Conservation (phyloP, 2,888 invertebrate genomes). For the Sminthurinus aureus region DNA sequence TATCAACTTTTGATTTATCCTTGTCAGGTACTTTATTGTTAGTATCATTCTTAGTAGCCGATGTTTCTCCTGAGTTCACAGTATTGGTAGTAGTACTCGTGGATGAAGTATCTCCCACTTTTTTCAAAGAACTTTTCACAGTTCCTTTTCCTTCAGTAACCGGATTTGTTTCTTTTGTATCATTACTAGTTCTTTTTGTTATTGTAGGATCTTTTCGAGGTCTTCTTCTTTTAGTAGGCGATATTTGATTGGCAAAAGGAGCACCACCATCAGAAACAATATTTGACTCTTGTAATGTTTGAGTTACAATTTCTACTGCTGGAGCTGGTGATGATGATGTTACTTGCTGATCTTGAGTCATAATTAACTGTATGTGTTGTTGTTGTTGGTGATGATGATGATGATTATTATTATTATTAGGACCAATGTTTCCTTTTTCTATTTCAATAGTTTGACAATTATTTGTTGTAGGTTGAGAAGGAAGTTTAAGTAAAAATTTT, state of each 20-base stretch:
- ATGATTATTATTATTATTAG: background rate
- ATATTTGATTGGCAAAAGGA: background rate
- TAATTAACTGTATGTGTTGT: background rate
- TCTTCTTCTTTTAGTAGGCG: conserved; percentile 34
- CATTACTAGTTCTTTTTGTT: background rate
- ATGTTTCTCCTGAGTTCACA: background rate
- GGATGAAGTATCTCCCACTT: background rate
- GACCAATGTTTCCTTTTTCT: background rate
- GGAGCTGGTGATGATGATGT: conserved; percentile 26
- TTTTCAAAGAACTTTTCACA: conserved; percentile 44
- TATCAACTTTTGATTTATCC: background rate
- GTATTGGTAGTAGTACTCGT: background rate
- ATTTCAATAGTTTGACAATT: conserved; percentile 5
- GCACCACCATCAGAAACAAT: background rate
- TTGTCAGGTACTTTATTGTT: background rate
- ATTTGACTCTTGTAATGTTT: background rate
- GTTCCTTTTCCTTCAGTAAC: background rate
- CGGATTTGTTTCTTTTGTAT: background rate
- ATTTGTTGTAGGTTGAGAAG: conserved; percentile 9
- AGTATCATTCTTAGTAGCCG: background rate
- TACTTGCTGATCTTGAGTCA: conserved; percentile 29
- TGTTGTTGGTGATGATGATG: background rate
- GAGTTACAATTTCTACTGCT: background rate
- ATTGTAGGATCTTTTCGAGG: conserved; percentile 44
- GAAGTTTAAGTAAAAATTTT: conserved; percentile 46